Evolutionary conservation across 2,888 invertebrate species (phyloP).

Genomic region (Drosophila neutralis): DNA sequence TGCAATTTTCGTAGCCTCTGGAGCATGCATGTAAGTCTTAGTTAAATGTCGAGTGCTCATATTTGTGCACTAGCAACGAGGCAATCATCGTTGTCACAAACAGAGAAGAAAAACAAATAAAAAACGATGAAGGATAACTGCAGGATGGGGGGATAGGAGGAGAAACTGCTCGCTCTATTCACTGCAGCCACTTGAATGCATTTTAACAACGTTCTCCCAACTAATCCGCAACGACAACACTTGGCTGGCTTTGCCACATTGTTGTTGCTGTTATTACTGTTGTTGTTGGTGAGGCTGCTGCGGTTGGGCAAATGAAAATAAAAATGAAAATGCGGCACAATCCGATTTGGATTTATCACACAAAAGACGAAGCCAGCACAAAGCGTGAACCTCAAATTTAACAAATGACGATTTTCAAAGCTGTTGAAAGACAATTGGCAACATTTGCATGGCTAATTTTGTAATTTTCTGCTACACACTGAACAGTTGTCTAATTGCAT

Average conservation of each 20-base stretch:
- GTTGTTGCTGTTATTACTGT: constrained; percentile 14
- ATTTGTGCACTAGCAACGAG: constrained; percentile 10
- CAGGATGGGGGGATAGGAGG: not conserved
- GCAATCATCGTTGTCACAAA: constrained; percentile 38
- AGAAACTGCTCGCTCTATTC: constrained; percentile 41
- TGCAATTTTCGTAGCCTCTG: constrained; percentile 24
- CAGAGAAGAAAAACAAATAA: constrained; percentile 19
- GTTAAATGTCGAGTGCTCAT: constrained; percentile 1
- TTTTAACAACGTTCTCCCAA: constrained; percentile 58
- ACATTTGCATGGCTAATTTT: constrained; percentile 63
- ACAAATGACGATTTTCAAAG: constrained; percentile 38
- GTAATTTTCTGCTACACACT: constrained; percentile 27
- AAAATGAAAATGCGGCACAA: constrained; percentile 54
- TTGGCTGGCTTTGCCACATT: constrained; percentile 45
- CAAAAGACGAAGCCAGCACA: constrained; percentile 47
- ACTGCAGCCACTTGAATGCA: constrained; percentile 71
- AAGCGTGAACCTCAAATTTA: constrained; percentile 24
- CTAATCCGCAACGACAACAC: constrained; percentile 75
- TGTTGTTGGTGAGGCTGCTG: constrained; percentile 19
- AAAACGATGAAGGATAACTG: not conserved
- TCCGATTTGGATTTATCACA: constrained; percentile 59
- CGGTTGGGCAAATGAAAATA: constrained; percentile 45
- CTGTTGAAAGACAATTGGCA: constrained; percentile 61
- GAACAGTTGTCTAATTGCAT: constrained; percentile 25
- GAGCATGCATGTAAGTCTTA: constrained; percentile 1